Percentiles rank a stretch among this genome's conserved stretches.
These are phyloP conservation scores for Beroe ovata DNA, from an alignment of 37 sponge, comb jelly and placozoan species.

Conservation along the genomic window DNA sequence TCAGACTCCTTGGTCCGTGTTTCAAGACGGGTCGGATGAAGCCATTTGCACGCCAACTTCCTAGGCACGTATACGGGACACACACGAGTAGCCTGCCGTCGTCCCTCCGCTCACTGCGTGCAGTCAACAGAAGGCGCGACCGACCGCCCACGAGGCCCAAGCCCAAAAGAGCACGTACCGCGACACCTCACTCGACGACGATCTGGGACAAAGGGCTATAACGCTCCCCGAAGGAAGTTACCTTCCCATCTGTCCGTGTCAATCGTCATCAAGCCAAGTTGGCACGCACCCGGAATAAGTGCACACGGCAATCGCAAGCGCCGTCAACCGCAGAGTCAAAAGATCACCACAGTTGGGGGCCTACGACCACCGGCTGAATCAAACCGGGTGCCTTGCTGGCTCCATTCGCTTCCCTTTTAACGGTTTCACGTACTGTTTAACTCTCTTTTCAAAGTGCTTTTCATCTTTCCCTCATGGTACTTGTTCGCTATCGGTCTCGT, in stretches of 20 bases:
- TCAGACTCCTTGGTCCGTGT: constrained; percentile 88
- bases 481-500: no score
- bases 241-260: constrained; percentile 66
- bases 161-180: constrained; percentile 15
- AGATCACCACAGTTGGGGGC: constrained; percentile 37
- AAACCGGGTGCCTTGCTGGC: not conserved
- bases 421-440: no score
- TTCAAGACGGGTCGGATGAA: constrained; percentile 78
- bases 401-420: constrained; percentile 73
- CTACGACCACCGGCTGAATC: constrained; percentile 17
- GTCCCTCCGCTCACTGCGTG: constrained; percentile 37
- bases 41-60: constrained; percentile 67
- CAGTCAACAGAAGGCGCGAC: constrained; percentile 66
- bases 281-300: constrained; percentile 56
- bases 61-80: constrained; percentile 33
- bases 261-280: constrained; percentile 58
- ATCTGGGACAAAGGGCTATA: constrained; percentile 64
- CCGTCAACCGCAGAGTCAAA: constrained; percentile 5
- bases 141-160: constrained; percentile 58
- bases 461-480: constrained; percentile 79
- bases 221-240: constrained; percentile 60
- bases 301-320: constrained; percentile 25
- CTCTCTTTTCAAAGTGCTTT: constrained; percentile 87
- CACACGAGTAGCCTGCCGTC: constrained; percentile 12
- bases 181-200: constrained; percentile 37